phyloP scores from a whole-genome alignment of 2,797 vertebrate species.

The Apogon hyalosoma region DNA sequence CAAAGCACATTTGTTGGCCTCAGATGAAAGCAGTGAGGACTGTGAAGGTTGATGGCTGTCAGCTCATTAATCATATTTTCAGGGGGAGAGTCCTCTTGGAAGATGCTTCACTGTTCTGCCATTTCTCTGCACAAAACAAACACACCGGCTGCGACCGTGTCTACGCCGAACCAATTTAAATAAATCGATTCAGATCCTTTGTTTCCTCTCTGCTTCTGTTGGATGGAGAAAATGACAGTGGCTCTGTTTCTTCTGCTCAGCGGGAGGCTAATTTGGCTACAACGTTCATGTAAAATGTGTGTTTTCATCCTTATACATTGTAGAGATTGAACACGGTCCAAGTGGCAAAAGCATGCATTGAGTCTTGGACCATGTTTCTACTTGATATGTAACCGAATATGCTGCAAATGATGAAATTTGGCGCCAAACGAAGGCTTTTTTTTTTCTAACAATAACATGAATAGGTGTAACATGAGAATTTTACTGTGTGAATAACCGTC shows the following conservation, averaged over 20 bases:
- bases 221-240: slow-evolving; percentile 19
- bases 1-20: slow-evolving; percentile 65
- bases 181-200: slow-evolving; percentile 12
- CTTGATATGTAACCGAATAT: too few species aligned
- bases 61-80: slow-evolving; percentile 75
- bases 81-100: slow-evolving; percentile 43
- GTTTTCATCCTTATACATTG: not conserved
- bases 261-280: slow-evolving; percentile 16
- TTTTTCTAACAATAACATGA: too few species aligned
- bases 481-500: too few species aligned
- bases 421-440: too few species aligned
- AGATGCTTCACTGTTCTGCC: slow-evolving; percentile 47
- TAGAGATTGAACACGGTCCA: not conserved
- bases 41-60: slow-evolving; percentile 71
- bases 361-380: too few species aligned
- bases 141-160: slow-evolving; percentile 8
- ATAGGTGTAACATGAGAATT: too few species aligned
- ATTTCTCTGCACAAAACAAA: slow-evolving; percentile 39
- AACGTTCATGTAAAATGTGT: not conserved
- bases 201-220: not conserved
- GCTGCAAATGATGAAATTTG: too few species aligned
- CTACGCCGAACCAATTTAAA: slow-evolving; percentile 27
- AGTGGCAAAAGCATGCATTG: too few species aligned
- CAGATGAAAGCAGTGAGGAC: slow-evolving; percentile 65
- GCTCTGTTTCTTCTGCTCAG: slow-evolving; percentile 19